Evolutionary conservation across 1,140 invertebrate genomes (phyloP).

Genomic region (Cherax destructor): DNA sequence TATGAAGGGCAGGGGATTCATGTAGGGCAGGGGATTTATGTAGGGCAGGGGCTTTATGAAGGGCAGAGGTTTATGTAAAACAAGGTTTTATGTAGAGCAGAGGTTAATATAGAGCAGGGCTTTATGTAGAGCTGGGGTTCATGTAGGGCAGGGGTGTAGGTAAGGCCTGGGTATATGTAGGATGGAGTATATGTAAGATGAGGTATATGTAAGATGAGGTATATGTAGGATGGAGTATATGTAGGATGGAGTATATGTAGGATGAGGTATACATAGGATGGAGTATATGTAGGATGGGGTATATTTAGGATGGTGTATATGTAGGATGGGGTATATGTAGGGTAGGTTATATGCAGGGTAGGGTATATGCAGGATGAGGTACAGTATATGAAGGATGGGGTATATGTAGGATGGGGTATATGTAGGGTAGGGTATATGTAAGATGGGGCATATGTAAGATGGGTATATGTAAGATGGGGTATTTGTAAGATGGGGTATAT

Average conservation of each 20-base stretch:
- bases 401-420: neutral
- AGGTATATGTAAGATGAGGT: neutral
- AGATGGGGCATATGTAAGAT: neutral
- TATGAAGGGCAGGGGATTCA: neutral
- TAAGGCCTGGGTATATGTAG: too few species aligned
- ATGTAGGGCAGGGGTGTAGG: neutral
- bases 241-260: neutral
- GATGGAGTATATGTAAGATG: too few species aligned
- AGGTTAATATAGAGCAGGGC: too few species aligned
- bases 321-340: too few species aligned
- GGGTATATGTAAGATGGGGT: neutral
- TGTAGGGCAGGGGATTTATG: neutral
- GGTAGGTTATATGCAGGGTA: too few species aligned
- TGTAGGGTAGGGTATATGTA: neutral
- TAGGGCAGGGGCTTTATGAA: neutral
- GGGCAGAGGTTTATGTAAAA: too few species aligned
- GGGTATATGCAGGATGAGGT: neutral
- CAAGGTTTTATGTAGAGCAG: too few species aligned
- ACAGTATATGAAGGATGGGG: too few species aligned
- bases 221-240: neutral
- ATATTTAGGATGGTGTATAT: neutral
- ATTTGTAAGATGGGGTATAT: neutral
- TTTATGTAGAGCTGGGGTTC: too few species aligned
- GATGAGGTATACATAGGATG: neutral
- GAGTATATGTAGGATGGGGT: neutral